phyloP scores from a whole-genome alignment of 2,888 invertebrate genomes.

The Drosophila prolongata region DNA sequence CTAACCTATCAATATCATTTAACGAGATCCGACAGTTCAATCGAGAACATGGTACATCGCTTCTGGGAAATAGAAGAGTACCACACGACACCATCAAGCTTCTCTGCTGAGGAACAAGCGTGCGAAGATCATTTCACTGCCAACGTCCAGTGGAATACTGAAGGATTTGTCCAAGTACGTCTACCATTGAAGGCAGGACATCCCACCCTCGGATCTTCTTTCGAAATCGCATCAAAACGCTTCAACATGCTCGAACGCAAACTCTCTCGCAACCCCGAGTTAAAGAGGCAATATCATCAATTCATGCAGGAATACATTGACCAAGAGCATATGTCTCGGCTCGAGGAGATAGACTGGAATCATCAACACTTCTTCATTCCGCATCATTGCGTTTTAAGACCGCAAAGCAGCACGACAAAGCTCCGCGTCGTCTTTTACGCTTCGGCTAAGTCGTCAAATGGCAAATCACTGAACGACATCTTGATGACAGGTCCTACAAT shows the following conservation, averaged over 20 bases:
- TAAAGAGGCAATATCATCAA: background rate
- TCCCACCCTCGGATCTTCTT: background rate
- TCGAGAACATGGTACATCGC: background rate
- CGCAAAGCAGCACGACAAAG: background rate
- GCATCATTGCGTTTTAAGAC: background rate
- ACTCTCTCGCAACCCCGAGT: no score
- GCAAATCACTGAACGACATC: background rate
- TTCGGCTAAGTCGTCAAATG: slow-evolving; percentile 1
- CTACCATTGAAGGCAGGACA: background rate
- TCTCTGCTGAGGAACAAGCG: background rate
- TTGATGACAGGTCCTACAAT: slow-evolving; percentile 2
- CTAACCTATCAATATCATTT: background rate
- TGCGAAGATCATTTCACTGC: background rate
- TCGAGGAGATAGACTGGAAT: background rate
- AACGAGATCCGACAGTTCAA: background rate
- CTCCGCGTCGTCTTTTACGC: background rate
- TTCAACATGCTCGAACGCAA: background rate
- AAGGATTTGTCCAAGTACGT: background rate
- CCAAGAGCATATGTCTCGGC: background rate
- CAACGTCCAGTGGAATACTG: background rate
- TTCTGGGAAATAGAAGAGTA: background rate
- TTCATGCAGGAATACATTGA: background rate
- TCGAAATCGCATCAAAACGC: background rate
- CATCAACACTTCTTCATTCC: no score
- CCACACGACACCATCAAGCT: background rate